Evolutionary conservation across 2,888 invertebrate species (phyloP).

Genomic region (Congeria kusceri): DNA sequence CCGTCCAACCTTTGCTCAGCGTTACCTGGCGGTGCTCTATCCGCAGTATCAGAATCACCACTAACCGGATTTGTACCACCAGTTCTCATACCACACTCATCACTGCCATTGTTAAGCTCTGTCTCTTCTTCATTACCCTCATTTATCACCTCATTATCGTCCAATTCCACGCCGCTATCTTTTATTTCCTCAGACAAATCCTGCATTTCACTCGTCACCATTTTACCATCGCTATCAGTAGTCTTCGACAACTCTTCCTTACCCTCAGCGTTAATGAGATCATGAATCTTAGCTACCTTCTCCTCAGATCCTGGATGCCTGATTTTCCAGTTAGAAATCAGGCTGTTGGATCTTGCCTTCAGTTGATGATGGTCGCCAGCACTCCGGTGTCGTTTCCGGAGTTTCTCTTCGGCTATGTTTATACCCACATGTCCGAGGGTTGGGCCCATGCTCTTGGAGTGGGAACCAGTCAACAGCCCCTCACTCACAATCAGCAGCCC

Average conservation of each 20-base stretch:
- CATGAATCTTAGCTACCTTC: slow-evolving; percentile 56
- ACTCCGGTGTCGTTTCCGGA: slow-evolving; percentile 84
- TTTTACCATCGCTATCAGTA: slow-evolving; percentile 7
- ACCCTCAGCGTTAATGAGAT: background rate
- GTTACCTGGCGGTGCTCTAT: slow-evolving; percentile 9
- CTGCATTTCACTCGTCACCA: slow-evolving; percentile 38
- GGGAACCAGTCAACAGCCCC: slow-evolving; percentile 67
- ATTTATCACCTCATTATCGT: slow-evolving; percentile 56
- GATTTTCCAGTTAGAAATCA: slow-evolving; percentile 74
- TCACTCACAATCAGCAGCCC: slow-evolving; percentile 87
- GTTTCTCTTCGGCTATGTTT: slow-evolving; percentile 54
- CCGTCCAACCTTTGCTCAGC: slow-evolving; percentile 15
- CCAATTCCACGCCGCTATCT: slow-evolving; percentile 75
- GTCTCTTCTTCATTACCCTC: slow-evolving; percentile 10
- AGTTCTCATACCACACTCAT: background rate
- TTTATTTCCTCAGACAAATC: slow-evolving; percentile 64
- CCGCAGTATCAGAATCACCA: background rate
- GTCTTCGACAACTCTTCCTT: background rate
- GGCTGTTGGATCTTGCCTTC: slow-evolving; percentile 75
- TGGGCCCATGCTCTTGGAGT: slow-evolving; percentile 55
- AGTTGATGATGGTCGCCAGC: slow-evolving; percentile 71
- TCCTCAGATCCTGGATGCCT: slow-evolving; percentile 63
- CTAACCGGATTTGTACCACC: background rate
- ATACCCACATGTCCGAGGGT: slow-evolving; percentile 60
- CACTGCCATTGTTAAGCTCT: slow-evolving; percentile 5